Evolutionary conservation across 2,113 vertebrate genomes (phyloP).

Genomic region (Rhabdornis inornatus): DNA sequence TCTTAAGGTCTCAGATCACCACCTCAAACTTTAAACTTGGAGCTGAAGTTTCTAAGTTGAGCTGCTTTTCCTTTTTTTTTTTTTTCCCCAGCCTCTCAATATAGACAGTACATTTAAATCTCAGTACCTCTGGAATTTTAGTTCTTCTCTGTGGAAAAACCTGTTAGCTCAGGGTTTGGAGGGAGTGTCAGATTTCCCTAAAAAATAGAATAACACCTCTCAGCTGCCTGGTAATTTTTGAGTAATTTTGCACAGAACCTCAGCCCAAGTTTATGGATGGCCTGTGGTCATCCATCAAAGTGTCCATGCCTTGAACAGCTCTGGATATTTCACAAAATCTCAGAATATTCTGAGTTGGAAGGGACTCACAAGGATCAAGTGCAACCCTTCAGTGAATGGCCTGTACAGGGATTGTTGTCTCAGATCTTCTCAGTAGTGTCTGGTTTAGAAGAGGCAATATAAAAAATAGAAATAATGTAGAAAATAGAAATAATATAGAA

Average conservation of each 20-base stretch:
- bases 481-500: neutral
- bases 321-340: neutral
- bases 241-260: neutral
- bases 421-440: neutral
- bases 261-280: neutral
- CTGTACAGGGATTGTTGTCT: neutral
- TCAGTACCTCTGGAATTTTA: neutral
- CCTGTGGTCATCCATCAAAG: neutral
- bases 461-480: neutral
- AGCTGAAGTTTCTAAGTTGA: neutral
- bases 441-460: neutral
- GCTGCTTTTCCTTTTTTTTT: fast-evolving
- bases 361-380: neutral
- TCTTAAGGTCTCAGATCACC: neutral
- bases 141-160: neutral
- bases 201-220: neutral
- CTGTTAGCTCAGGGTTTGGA: neutral
- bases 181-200: neutral
- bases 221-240: neutral
- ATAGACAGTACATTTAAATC: neutral
- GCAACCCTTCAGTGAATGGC: neutral
- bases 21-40: neutral
- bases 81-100: neutral
- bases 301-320: neutral
- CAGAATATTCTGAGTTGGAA: neutral